Conservation (phyloP, 64 coral and sea anemone genomes). For the Montipora cactus region DNA sequence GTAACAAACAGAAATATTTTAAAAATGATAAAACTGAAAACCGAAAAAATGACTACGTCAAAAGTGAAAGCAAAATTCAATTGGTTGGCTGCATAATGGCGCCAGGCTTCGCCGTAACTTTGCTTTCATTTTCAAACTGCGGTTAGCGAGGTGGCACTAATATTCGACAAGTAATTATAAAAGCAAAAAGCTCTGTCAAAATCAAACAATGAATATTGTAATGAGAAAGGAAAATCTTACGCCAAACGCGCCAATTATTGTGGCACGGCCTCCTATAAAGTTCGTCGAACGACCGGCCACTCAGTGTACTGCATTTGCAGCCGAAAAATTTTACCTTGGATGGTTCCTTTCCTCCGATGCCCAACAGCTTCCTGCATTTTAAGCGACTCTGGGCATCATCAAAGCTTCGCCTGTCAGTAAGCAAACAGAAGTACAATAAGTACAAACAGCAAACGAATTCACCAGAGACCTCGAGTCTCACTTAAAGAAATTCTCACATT, state of each 20-base stretch:
- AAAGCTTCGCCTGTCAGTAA: conserved; percentile 81
- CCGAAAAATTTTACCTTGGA: conserved; percentile 71
- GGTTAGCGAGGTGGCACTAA: conserved; percentile 1
- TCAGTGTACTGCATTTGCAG: not conserved
- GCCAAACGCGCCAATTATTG: not conserved
- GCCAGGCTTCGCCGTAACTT: not conserved
- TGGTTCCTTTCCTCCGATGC: conserved; percentile 93
- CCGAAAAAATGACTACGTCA: too few species aligned
- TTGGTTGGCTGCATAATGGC: not conserved
- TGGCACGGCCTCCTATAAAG: not conserved
- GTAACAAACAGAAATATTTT: not conserved
- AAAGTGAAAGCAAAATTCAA: too few species aligned
- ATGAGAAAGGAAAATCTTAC: conserved; percentile 3
- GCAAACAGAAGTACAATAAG: conserved; percentile 38
- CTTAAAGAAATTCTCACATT: not conserved
- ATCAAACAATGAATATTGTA: conserved; percentile 49
- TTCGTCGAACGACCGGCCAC: not conserved
- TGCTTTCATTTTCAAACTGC: not conserved
- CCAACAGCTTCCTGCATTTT: conserved; percentile 95
- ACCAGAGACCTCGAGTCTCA: not conserved
- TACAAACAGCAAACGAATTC: conserved; percentile 9
- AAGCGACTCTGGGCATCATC: conserved; percentile 97
- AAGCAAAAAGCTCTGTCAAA: conserved; percentile 37
- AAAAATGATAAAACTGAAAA: too few species aligned
- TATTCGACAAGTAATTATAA: conserved; percentile 44